Percentiles rank a stretch among this genome's conserved stretches.
These are phyloP conservation scores for Pipistrellus kuhlii DNA, from an alignment of 2,797 vertebrate species.

Conservation along the genomic window DNA sequence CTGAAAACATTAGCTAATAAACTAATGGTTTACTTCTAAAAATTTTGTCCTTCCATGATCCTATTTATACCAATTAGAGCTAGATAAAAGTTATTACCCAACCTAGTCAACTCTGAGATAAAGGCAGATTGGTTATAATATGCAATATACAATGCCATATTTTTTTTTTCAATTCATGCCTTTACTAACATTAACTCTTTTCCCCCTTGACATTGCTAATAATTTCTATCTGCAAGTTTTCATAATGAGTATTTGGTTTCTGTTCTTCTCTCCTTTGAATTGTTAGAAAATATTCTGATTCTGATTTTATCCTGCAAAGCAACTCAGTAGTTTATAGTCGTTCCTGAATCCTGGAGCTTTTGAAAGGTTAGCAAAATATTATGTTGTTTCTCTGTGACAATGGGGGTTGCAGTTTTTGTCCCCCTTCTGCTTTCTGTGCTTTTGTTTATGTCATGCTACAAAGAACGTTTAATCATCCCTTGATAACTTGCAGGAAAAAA, in stretches of 20 bases:
- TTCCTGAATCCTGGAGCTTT: background rate
- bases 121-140: background rate
- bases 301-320: constrained; percentile 24
- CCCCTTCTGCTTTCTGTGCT: constrained; percentile 46
- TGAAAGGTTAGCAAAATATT: constrained; percentile 38
- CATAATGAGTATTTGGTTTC: constrained; percentile 22
- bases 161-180: background rate
- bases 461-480: constrained; percentile 27
- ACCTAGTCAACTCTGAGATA: background rate
- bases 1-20: background rate
- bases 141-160: background rate
- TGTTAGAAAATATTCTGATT: constrained; percentile 7
- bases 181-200: background rate
- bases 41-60: background rate
- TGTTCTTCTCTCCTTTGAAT: background rate
- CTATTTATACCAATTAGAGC: background rate
- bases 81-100: background rate
- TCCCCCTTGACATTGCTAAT: background rate
- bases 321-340: background rate
- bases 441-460: constrained; percentile 24
- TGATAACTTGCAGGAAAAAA: constrained; percentile 38
- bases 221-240: background rate
- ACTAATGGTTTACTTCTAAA: constrained; percentile 21
- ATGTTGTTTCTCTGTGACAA: background rate
- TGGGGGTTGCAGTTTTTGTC: constrained; percentile 10